phyloP scores from a whole-genome alignment of 2,797 vertebrate genomes.

The Danio aesculapii region DNA sequence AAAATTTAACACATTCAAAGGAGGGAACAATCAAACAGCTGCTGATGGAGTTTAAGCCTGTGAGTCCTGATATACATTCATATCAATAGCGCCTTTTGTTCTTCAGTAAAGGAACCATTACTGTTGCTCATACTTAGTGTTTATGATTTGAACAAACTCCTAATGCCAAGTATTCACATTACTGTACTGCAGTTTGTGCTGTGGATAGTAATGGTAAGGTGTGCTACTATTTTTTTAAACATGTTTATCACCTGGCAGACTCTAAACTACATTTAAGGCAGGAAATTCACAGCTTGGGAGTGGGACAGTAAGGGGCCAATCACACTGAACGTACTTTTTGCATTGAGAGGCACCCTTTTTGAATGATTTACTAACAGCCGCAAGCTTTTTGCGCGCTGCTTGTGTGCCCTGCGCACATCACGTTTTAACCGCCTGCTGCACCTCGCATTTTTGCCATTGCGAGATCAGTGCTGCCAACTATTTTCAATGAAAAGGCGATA shows the following conservation, averaged over 20 bases:
- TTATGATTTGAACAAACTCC: background rate
- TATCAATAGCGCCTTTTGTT: constrained; percentile 21
- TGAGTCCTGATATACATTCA: constrained; percentile 22
- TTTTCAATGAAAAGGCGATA: too few species aligned
- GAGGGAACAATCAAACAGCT: constrained; percentile 52
- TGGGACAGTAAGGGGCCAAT: background rate
- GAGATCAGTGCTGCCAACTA: too few species aligned
- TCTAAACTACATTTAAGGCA: background rate
- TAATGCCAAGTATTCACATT: background rate
- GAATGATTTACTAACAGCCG: too few species aligned
- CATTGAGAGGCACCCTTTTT: too few species aligned
- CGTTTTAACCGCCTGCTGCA: too few species aligned
- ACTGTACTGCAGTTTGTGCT: background rate
- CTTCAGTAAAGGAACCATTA: constrained; percentile 11
- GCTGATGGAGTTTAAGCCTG: constrained; percentile 50
- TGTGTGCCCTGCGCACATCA: too few species aligned
- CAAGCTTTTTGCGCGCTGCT: too few species aligned
- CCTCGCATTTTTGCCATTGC: too few species aligned
- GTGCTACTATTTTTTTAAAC: background rate
- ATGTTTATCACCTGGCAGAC: background rate
- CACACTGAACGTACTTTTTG: too few species aligned
- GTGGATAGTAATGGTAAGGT: background rate
- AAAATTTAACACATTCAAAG: constrained; percentile 55
- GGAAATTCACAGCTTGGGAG: background rate
- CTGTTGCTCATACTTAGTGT: background rate